These are phyloP conservation scores for Elephantulus edwardii DNA, from an alignment of 2,113 vertebrate genomes.

Conservation along the genomic window DNA sequence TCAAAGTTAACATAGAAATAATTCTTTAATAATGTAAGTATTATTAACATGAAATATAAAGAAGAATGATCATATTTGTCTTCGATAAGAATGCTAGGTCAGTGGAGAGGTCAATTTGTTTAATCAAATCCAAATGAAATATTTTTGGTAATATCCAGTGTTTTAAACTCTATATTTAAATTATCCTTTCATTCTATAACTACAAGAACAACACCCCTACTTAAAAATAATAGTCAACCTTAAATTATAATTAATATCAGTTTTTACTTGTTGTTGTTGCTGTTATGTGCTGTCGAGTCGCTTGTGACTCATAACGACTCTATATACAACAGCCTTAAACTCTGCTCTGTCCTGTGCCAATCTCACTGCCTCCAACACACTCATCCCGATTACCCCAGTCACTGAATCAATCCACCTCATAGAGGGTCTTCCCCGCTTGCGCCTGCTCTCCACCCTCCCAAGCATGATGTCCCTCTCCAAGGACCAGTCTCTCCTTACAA, in stretches of 20 bases:
- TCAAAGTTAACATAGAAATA: conserved; percentile 35
- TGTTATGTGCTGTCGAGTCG: too few relatives aligned
- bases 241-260: conserved; percentile 25
- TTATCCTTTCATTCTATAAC: conserved; percentile 43
- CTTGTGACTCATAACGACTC: too few relatives aligned
- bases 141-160: neutral
- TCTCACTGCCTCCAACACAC: too few relatives aligned
- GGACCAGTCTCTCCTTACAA: too few relatives aligned
- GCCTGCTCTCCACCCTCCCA: too few relatives aligned
- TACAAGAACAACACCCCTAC: neutral
- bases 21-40: neutral
- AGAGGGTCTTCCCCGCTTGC: too few relatives aligned
- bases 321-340: too few relatives aligned
- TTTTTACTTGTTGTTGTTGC: too few relatives aligned
- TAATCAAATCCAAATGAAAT: conserved; percentile 17
- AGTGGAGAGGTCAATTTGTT: neutral
- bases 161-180: conserved; percentile 40
- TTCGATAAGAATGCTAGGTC: neutral
- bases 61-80: neutral
- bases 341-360: too few relatives aligned
- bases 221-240: conserved; percentile 13
- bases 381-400: too few relatives aligned
- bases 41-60: conserved; percentile 14
- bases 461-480: too few relatives aligned
- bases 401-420: too few relatives aligned